These are phyloP conservation scores for Glareola pratincola DNA, from an alignment of 2,113 vertebrate genomes.

Conservation along the genomic window DNA sequence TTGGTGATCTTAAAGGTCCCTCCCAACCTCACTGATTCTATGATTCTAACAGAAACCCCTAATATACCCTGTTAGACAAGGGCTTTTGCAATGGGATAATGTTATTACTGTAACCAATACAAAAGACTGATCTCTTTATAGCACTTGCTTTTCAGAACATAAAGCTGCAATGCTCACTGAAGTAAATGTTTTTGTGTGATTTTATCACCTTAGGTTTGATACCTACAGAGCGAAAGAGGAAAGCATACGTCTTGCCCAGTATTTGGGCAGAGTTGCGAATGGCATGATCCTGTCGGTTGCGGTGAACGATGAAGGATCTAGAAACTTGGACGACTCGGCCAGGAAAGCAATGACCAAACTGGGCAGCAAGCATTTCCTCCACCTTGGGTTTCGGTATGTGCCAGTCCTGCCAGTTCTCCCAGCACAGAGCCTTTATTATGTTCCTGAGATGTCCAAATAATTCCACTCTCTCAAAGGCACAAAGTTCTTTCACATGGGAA, in stretches of 20 bases:
- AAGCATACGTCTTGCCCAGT: slow-evolving; percentile 86
- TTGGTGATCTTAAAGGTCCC: no score
- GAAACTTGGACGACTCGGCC: slow-evolving; percentile 88
- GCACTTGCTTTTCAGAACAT: background rate
- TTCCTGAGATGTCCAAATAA: slow-evolving; percentile 49
- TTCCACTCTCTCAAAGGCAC: slow-evolving; percentile 44
- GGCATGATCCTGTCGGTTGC: slow-evolving; percentile 87
- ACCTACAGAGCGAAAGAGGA: slow-evolving; percentile 91
- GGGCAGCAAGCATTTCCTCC: slow-evolving; percentile 89
- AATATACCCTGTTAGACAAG: background rate
- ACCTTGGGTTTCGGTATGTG: slow-evolving; percentile 89
- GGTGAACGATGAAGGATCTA: slow-evolving; percentile 95
- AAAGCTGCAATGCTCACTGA: background rate
- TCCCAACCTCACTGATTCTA: no score
- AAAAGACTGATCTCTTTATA: background rate
- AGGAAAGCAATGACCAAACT: slow-evolving; percentile 85
- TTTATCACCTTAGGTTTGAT: slow-evolving; percentile 83
- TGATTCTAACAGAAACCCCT: background rate
- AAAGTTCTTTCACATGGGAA: slow-evolving; percentile 30
- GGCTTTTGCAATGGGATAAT: background rate
- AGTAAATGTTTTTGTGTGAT: background rate
- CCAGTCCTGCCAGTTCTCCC: background rate
- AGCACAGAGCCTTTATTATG: slow-evolving; percentile 62
- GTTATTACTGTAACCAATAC: background rate
- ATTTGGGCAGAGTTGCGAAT: slow-evolving; percentile 74